These are phyloP conservation scores for Trisateles emortualis DNA, from an alignment of 2,888 invertebrate species.

Conservation along the genomic window DNA sequence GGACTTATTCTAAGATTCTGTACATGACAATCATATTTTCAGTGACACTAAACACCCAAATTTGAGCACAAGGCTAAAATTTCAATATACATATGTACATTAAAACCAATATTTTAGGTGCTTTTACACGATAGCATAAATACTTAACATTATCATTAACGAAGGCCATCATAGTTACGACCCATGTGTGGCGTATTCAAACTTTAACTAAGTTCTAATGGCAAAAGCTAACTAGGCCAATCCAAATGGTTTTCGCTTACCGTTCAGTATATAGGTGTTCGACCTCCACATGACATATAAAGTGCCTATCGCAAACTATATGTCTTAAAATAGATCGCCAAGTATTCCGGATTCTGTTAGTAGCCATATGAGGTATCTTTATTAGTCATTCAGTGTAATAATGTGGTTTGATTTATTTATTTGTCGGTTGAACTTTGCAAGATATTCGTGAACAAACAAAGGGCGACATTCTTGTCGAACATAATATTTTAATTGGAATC, in stretches of 20 bases:
- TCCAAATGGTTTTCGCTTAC: conserved; percentile 22
- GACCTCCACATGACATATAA: conserved; percentile 41
- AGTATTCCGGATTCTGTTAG: conserved; percentile 49
- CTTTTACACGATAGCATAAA: background rate
- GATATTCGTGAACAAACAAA: conserved; percentile 31
- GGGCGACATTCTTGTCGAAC: conserved; percentile 9
- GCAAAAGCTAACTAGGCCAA: conserved; percentile 20
- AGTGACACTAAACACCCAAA: background rate
- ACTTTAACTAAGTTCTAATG: conserved; percentile 16
- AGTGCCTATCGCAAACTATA: conserved; percentile 36
- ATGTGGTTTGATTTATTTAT: conserved; percentile 43
- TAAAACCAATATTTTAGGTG: background rate
- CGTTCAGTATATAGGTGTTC: conserved; percentile 38
- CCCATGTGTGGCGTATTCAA: background rate
- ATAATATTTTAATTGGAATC: conserved; percentile 16
- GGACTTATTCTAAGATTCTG: background rate
- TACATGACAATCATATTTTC: background rate
- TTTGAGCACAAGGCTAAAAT: background rate
- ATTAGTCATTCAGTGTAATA: conserved; percentile 48
- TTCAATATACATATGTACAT: background rate
- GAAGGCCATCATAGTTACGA: background rate
- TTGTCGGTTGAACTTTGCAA: conserved; percentile 28
- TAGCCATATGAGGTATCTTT: conserved; percentile 48
- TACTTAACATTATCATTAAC: too few relatives aligned
- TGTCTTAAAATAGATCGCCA: conserved; percentile 49